phyloP scores from a whole-genome alignment of 2,797 vertebrate species.

The Rallus crepitans region DNA sequence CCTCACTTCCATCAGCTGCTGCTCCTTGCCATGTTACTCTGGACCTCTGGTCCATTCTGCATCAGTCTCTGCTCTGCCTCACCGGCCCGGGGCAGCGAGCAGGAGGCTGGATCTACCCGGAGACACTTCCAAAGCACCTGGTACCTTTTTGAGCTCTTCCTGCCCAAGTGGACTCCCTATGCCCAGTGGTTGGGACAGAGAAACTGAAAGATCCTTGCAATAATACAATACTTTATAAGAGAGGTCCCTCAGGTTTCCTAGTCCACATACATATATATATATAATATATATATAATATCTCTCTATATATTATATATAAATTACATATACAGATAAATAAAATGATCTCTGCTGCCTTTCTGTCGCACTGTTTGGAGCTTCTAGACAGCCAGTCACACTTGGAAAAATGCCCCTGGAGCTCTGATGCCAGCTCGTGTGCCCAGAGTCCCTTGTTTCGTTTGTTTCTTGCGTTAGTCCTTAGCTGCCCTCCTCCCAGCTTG shows the following conservation, averaged over 20 bases:
- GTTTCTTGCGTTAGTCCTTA: conserved; percentile 41
- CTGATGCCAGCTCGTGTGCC: conserved; percentile 1
- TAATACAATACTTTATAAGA: conserved; percentile 74
- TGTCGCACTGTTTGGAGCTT: conserved; percentile 58
- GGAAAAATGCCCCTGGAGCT: conserved; percentile 65
- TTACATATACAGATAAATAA: conserved; percentile 85
- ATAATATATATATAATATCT: conserved; percentile 84
- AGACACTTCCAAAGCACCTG: conserved; percentile 11
- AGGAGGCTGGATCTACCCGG: conserved; percentile 31
- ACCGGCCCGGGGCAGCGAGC: background rate
- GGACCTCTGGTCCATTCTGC: background rate
- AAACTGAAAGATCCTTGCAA: conserved; percentile 77
- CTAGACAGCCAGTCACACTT: conserved; percentile 64
- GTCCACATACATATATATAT: conserved; percentile 73
- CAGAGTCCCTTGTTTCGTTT: conserved; percentile 6
- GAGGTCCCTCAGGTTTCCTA: conserved; percentile 79
- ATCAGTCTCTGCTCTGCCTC: conserved; percentile 7
- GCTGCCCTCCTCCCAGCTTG: conserved; percentile 39
- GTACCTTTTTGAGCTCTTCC: conserved; percentile 51
- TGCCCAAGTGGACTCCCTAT: conserved; percentile 53
- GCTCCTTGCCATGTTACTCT: background rate
- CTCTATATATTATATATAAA: conserved; percentile 86
- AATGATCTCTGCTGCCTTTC: conserved; percentile 76
- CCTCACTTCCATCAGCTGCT: conserved; percentile 1
- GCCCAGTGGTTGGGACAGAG: conserved; percentile 65